A percentile compares a stretch with the other conserved stretches of the same genome.
phyloP scores from a whole-genome alignment of 2,888 invertebrate genomes.

The Plebejus anna region DNA sequence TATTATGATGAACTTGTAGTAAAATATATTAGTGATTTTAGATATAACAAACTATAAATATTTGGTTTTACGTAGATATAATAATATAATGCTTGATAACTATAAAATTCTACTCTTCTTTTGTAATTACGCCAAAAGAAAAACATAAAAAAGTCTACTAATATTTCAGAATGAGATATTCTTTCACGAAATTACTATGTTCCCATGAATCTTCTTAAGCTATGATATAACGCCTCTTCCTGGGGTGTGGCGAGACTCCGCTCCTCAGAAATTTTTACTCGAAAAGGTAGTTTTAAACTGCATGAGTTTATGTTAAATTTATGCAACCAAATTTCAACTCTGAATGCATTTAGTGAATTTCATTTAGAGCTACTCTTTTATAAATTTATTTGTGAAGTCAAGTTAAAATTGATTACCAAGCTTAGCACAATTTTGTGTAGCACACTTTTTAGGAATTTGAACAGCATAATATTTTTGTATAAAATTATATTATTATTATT shows the following conservation, averaged over 20 bases:
- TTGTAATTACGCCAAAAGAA: neutral
- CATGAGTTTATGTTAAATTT: slow-evolving; percentile 31
- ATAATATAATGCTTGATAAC: too few relatives aligned
- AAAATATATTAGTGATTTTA: too few relatives aligned
- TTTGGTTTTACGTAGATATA: too few relatives aligned
- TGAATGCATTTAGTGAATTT: slow-evolving; percentile 25
- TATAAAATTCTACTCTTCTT: neutral
- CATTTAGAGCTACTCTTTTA: slow-evolving; percentile 16
- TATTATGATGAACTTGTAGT: neutral
- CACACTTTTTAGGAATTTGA: neutral
- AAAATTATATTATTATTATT: too few relatives aligned
- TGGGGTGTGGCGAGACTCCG: neutral
- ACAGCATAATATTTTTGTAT: too few relatives aligned
- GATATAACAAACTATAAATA: too few relatives aligned
- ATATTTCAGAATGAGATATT: neutral
- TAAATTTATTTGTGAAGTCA: slow-evolving; percentile 15
- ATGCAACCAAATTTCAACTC: slow-evolving; percentile 32
- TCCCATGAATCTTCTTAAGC: slow-evolving; percentile 8
- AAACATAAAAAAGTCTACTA: neutral
- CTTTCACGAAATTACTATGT: slow-evolving; percentile 13
- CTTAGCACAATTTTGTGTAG: neutral
- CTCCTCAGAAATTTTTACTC: slow-evolving; percentile 41
- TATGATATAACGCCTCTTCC: slow-evolving; percentile 26
- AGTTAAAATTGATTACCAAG: slow-evolving; percentile 18
- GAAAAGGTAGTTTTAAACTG: slow-evolving; percentile 31